Evolutionary conservation across 2,888 invertebrate species (phyloP).

Genomic region (Diachrysia chrysitis): DNA sequence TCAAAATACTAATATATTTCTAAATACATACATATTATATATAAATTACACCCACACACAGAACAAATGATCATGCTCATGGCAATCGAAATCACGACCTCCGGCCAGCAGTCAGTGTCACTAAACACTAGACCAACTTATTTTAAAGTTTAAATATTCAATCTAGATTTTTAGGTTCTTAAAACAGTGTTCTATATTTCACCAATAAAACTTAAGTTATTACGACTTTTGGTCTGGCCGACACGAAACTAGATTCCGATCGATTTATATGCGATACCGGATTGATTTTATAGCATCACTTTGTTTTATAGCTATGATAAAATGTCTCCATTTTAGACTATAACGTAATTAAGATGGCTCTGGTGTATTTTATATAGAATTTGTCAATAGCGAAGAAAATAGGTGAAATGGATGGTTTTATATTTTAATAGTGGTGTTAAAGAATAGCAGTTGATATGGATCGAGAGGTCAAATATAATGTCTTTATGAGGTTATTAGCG

Average conservation of each 20-base stretch:
- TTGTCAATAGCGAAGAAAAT: slow-evolving; percentile 1
- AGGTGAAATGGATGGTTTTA: neutral
- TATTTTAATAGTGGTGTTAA: neutral
- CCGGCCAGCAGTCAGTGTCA: too few species aligned
- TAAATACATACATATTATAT: too few species aligned
- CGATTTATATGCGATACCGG: slow-evolving; percentile 32
- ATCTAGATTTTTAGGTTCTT: too few species aligned
- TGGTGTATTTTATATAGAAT: slow-evolving; percentile 6
- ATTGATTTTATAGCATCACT: slow-evolving; percentile 36
- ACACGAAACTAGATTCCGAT: slow-evolving; percentile 35
- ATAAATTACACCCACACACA: too few species aligned
- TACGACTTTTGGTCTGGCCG: slow-evolving; percentile 18
- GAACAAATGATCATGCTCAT: too few species aligned
- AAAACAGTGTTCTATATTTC: slow-evolving; percentile 20
- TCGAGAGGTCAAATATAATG: neutral
- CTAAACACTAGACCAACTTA: too few species aligned
- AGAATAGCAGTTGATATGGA: neutral
- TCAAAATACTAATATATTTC: too few species aligned
- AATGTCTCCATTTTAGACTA: slow-evolving; percentile 32
- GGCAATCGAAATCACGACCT: too few species aligned
- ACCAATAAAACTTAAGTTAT: slow-evolving; percentile 41
- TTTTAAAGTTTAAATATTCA: too few species aligned
- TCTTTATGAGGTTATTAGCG: slow-evolving; percentile 15
- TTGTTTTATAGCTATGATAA: slow-evolving; percentile 43
- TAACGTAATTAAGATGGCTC: slow-evolving; percentile 27